Conservation (phyloP, 2,888 invertebrate species). For the Philereme vetulata region DNA sequence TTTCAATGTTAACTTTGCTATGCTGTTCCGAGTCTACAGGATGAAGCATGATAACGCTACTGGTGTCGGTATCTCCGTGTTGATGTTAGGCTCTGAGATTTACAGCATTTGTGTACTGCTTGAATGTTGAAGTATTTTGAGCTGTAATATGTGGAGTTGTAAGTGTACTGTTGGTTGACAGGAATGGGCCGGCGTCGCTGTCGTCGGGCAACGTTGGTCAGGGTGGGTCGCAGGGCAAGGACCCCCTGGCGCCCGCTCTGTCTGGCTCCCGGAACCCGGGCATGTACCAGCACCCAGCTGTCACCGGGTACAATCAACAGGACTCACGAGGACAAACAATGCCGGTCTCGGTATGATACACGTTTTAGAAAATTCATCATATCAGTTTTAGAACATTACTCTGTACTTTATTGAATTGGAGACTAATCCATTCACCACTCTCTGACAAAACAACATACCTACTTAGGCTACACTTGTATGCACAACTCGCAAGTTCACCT, state of each 20-base stretch:
- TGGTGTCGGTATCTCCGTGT: slow-evolving; percentile 29
- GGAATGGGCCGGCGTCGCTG: slow-evolving; percentile 72
- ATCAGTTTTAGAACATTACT: too few relatives aligned
- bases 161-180: slow-evolving; percentile 43
- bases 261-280: slow-evolving; percentile 57
- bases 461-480: too few relatives aligned
- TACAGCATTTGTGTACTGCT: not conserved
- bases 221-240: slow-evolving; percentile 73
- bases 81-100: slow-evolving; percentile 6
- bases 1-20: slow-evolving; percentile 23
- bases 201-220: slow-evolving; percentile 65
- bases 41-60: slow-evolving; percentile 27
- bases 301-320: slow-evolving; percentile 74
- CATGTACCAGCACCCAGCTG: slow-evolving; percentile 75
- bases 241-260: slow-evolving; percentile 72
- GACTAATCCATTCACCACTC: too few relatives aligned
- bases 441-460: too few relatives aligned
- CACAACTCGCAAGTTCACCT: too few relatives aligned
- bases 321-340: slow-evolving; percentile 67
- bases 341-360: slow-evolving; percentile 67
- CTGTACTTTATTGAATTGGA: too few relatives aligned
- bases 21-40: slow-evolving; percentile 16
- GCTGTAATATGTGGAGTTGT: slow-evolving; percentile 13
- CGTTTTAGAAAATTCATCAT: too few relatives aligned
- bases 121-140: slow-evolving; percentile 5